Conservation (phyloP, 2,888 invertebrate genomes). For the Elegia similella region DNA sequence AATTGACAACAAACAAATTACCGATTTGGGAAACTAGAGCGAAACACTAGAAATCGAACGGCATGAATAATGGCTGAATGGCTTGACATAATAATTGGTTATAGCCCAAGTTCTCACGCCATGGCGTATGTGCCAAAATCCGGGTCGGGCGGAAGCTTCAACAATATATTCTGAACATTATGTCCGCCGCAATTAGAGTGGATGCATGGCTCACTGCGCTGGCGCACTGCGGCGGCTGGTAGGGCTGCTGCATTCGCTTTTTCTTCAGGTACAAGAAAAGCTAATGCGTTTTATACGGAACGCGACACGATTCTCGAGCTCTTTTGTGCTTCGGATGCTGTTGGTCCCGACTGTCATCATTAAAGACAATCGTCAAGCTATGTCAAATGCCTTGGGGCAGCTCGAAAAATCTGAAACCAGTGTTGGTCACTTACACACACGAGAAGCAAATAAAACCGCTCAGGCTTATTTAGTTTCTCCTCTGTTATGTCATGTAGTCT, state of each 20-base stretch:
- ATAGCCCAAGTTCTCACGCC: slow-evolving; percentile 7
- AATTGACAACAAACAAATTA: slow-evolving; percentile 11
- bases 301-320: no score
- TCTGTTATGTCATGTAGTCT: no score
- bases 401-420: no score
- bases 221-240: slow-evolving; percentile 12
- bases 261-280: no score
- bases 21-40: slow-evolving; percentile 14
- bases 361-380: no score
- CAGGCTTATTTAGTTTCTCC: no score
- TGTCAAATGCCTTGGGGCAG: no score
- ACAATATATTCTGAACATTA: slow-evolving; percentile 20
- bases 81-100: slow-evolving; percentile 13
- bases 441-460: no score
- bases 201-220: slow-evolving; percentile 27
- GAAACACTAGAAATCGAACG: slow-evolving; percentile 12
- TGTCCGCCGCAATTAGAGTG: slow-evolving; percentile 25
- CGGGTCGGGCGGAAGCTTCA: slow-evolving; percentile 25
- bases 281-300: no score
- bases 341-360: no score
- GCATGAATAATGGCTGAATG: slow-evolving; percentile 14
- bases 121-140: slow-evolving; percentile 21
- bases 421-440: no score
- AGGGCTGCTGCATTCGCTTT: slow-evolving; percentile 13
- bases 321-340: no score